Percentiles rank a stretch among this genome's conserved stretches.
Evolutionary conservation across 2,113 vertebrate species (phyloP).

Genomic region (Myiozetetes cayanensis): DNA sequence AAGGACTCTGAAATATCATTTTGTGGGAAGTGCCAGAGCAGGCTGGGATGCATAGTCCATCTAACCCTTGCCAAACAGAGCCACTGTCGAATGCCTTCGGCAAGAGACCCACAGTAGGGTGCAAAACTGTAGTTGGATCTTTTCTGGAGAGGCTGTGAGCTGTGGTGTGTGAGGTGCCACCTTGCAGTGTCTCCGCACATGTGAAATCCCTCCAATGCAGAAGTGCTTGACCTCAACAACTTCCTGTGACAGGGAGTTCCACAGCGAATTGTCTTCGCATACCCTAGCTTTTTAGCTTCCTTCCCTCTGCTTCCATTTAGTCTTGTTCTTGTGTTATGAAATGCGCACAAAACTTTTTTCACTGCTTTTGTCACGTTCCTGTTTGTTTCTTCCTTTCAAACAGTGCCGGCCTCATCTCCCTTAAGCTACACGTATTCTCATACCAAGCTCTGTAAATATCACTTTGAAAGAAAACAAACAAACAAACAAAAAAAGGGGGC

Average conservation of each 20-base stretch:
- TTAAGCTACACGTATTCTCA: not conserved
- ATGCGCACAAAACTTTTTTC: not conserved
- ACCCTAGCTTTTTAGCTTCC: not conserved
- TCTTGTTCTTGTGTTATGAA: not conserved
- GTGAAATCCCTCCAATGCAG: slow-evolving; percentile 5
- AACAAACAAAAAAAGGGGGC: rapidly evolving
- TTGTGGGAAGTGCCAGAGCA: not conserved
- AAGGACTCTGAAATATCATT: not conserved
- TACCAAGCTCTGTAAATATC: not conserved
- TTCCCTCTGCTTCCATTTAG: slow-evolving; percentile 13
- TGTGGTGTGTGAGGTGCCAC: not conserved
- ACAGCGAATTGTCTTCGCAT: slow-evolving; percentile 3
- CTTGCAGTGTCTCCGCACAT: not conserved
- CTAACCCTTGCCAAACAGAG: not conserved
- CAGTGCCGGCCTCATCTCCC: not conserved
- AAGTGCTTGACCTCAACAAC: slow-evolving; percentile 60
- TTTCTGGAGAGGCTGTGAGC: not conserved
- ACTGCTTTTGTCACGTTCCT: not conserved
- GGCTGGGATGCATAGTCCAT: not conserved
- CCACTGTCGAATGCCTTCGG: rapidly evolving
- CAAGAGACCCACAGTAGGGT: not conserved
- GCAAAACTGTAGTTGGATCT: not conserved
- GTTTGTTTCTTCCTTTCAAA: not conserved
- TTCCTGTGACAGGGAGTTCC: slow-evolving; percentile 40
- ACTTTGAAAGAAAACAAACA: rapidly evolving